A percentile compares a stretch with the other conserved stretches of the same genome.
Conservation (phyloP, 2,113 vertebrate species). For the Phylloscopus whistleri region DNA sequence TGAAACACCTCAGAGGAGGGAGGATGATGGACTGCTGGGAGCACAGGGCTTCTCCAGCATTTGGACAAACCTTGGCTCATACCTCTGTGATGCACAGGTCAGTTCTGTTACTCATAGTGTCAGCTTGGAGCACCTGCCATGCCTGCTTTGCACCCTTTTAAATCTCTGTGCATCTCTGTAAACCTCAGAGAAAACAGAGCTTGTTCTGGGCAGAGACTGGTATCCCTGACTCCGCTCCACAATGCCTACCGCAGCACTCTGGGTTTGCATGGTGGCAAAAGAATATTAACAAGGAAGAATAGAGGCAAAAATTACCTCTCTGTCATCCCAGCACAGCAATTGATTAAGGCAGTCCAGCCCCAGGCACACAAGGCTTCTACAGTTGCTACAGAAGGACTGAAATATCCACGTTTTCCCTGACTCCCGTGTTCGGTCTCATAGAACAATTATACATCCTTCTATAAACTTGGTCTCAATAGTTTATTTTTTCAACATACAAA, state of each 20-base stretch:
- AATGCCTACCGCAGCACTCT: neutral
- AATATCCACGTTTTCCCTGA: neutral
- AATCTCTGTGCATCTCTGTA: neutral
- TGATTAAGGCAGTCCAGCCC: neutral
- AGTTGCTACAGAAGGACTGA: neutral
- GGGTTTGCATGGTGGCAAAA: neutral
- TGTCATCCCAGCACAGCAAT: neutral
- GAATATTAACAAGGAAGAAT: neutral
- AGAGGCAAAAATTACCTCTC: neutral
- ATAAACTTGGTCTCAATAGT: neutral
- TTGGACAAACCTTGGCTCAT: neutral
- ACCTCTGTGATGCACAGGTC: rapidly evolving
- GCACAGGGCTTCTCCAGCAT: neutral
- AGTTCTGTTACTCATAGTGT: neutral
- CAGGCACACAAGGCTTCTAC: neutral
- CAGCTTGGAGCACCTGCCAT: neutral
- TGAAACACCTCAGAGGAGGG: neutral
- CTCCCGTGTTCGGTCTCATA: rapidly evolving
- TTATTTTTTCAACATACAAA: neutral
- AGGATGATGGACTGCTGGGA: neutral
- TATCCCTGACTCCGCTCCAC: neutral
- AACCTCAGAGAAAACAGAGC: neutral
- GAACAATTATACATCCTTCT: neutral
- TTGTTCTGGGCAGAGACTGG: neutral
- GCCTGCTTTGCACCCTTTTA: neutral